Percentiles rank a stretch among this genome's conserved stretches.
Conservation (phyloP, 2,797 vertebrate species). For the Bovichtus diacanthus region DNA sequence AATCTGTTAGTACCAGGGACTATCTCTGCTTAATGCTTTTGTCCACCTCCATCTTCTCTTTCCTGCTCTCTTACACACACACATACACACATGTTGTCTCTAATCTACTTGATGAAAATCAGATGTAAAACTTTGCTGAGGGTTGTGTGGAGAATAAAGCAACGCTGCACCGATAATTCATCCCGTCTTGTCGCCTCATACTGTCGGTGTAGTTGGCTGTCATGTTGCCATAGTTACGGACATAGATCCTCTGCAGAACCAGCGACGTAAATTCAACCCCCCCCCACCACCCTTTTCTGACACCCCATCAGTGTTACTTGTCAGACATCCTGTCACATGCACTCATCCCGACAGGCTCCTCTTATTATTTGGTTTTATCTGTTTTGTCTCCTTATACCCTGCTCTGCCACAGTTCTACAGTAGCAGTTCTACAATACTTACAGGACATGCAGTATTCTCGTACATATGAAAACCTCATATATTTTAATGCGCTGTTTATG, state of each 20-base stretch:
- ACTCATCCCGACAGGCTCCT: conserved; percentile 75
- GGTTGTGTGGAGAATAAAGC: conserved; percentile 28
- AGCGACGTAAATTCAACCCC: conserved; percentile 39
- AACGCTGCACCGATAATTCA: conserved; percentile 49
- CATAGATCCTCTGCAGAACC: conserved; percentile 52
- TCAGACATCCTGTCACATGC: conserved; percentile 78
- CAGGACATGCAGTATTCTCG: not conserved
- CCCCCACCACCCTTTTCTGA: conserved; percentile 43
- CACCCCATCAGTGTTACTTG: conserved; percentile 78
- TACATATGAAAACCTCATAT: not conserved
- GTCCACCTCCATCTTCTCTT: conserved; percentile 11
- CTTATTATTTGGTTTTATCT: conserved; percentile 62
- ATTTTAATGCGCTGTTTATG: not conserved
- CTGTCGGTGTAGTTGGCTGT: conserved; percentile 78
- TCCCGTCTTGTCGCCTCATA: conserved; percentile 82
- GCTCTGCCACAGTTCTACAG: not conserved
- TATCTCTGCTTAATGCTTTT: conserved; percentile 12
- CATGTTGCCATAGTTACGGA: conserved; percentile 71
- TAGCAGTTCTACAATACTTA: not conserved
- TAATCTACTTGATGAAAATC: conserved; percentile 26
- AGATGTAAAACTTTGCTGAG: conserved; percentile 17
- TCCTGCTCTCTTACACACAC: conserved; percentile 12
- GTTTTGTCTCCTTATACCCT: conserved; percentile 46
- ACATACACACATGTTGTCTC: not conserved
- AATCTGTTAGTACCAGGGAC: conserved; percentile 2